A percentile compares a stretch with the other conserved stretches of the same genome.
phyloP scores from a whole-genome alignment of 2,113 vertebrate species.

The Rhagologus leucostigma region DNA sequence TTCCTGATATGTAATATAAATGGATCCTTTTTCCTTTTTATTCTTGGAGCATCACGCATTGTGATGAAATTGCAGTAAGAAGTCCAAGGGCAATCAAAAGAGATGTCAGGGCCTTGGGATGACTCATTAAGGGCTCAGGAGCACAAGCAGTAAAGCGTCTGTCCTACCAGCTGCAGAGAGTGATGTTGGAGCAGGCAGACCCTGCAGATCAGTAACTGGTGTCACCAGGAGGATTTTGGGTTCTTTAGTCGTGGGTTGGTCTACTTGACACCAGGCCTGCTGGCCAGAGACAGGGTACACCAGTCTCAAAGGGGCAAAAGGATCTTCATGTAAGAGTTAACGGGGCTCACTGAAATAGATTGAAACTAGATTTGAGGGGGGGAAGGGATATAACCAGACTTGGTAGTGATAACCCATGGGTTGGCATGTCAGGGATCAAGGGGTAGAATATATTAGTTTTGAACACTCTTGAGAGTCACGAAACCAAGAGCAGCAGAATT shows the following conservation, averaged over 20 bases:
- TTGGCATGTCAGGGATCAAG: neutral
- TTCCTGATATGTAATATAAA: neutral
- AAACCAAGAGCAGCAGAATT: neutral
- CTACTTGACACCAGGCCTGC: neutral
- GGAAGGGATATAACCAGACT: neutral
- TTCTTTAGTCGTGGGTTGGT: rapidly evolving
- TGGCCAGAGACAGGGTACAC: neutral
- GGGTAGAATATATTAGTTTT: neutral
- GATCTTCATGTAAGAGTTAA: neutral
- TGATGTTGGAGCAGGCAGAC: neutral
- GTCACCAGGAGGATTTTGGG: neutral
- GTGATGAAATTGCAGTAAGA: neutral
- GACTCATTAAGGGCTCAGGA: neutral
- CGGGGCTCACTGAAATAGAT: neutral
- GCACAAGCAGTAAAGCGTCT: neutral
- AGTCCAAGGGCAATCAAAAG: neutral
- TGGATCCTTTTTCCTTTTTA: slow-evolving; percentile 23
- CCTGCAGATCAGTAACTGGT: neutral
- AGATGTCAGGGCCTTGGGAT: neutral
- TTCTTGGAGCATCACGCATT: neutral
- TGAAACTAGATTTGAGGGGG: neutral
- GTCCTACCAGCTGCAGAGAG: neutral
- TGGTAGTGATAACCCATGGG: neutral
- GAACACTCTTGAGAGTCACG: neutral
- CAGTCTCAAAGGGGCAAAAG: neutral